Base-by-base conservation (phyloP, 2,888 invertebrate genomes). In the Drosophila pseudotalamancana region DNA sequence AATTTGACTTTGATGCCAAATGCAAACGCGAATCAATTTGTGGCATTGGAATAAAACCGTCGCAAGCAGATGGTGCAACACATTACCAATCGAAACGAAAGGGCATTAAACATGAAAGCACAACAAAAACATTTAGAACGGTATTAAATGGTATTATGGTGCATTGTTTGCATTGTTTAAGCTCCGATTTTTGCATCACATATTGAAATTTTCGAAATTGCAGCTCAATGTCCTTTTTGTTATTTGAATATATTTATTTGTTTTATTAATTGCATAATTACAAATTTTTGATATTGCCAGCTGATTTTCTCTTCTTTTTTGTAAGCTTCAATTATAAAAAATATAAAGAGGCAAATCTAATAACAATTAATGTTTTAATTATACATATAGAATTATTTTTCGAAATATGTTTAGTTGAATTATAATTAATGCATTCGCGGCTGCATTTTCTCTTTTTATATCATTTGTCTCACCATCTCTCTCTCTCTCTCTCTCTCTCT, bases 181-280 rank as follows among this genome's bases (percentile, higher is more conserved):
- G 45, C 27, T n/a, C 19, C 11, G 18, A 12, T 27, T 46, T 54
- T 14, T 39, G 12, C 6, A n/a, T 18, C 31, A 11, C n/a, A 45
- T 8, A 31, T 16, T 8, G 4, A 23, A 60, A 31, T 45, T 18
- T 12, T 16, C 23, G 18, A 23, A 39, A 37, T 11, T 39, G 11
- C 4, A 46, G 32, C 27, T 27, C 5, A 61, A 27, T 40, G 35
- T 40, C 6, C 14, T 25, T 1, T n/a, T 25, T 25, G n/a, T 14
- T 40, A 66, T 64, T 66, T 48, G 11, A 42, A 35, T 21, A 35
- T 21, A 25, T 48, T 32, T 31, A n/a, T 34, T 32, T 35, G n/a
- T 27, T 11, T 21, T 21, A 43, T 43, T 23, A 23, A 43, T 16
- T 27, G 40, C 16, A 40, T 40, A 27, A 48, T 40, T 48, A 25